Conservation (phyloP, 2,113 vertebrate genomes). For the Carettochelys insculpta region DNA sequence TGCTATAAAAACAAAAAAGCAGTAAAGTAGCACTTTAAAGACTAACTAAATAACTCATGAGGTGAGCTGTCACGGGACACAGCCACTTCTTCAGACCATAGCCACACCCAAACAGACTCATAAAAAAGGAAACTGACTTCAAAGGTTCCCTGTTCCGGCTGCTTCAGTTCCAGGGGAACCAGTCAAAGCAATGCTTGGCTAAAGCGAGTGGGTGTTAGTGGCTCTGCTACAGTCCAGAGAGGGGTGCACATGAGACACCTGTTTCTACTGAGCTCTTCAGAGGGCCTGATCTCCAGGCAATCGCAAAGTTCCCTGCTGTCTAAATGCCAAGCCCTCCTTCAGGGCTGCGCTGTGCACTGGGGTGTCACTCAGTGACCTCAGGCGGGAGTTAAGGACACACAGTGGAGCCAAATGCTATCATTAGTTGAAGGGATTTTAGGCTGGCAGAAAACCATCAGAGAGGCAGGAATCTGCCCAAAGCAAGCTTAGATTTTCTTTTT, state of each 20-base stretch:
- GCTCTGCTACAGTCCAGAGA: neutral
- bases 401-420: neutral
- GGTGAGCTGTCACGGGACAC: no score
- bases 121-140: neutral
- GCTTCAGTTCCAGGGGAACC: neutral
- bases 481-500: neutral
- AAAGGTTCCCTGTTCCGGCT: neutral
- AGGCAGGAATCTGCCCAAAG: neutral
- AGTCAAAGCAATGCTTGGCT: rapidly evolving
- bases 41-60: no score
- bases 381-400: neutral
- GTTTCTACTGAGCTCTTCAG: neutral
- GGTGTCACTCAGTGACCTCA: neutral
- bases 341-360: neutral
- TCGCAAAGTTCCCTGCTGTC: neutral
- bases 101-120: no score
- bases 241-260: neutral
- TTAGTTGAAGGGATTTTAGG: neutral
- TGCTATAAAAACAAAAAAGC: no score
- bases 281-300: rapidly evolving
- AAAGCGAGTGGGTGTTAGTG: rapidly evolving
- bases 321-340: neutral
- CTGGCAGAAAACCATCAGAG: neutral
- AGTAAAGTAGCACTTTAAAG: no score
- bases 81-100: no score